These are phyloP conservation scores for Phymatocera aterrima DNA, from an alignment of 2,888 invertebrate species.

Conservation along the genomic window DNA sequence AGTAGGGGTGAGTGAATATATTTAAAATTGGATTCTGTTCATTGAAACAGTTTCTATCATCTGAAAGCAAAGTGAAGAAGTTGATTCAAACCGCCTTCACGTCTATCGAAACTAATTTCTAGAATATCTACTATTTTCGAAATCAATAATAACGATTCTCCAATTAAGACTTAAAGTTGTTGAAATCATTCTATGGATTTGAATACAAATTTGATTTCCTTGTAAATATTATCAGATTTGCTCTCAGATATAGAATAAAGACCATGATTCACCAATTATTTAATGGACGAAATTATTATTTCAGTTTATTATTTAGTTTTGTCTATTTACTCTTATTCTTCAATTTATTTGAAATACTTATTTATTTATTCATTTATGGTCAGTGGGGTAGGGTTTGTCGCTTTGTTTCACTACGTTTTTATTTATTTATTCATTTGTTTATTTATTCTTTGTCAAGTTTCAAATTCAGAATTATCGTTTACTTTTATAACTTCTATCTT, in stretches of 20 bases:
- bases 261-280: conserved; percentile 37
- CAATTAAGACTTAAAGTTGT: conserved; percentile 43
- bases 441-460: conserved; percentile 23
- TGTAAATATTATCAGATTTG: conserved; percentile 37
- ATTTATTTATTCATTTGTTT: no score
- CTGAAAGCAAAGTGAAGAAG: conserved; percentile 15
- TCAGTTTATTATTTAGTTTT: conserved; percentile 25
- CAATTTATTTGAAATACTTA: neutral
- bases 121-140: no score
- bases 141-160: neutral
- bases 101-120: no score
- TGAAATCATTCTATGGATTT: no score
- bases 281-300: conserved; percentile 33
- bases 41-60: neutral
- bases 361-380: conserved; percentile 1
- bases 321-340: neutral
- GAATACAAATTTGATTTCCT: no score
- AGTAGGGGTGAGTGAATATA: conserved; percentile 74
- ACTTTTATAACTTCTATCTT: neutral
- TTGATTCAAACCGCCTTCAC: no score
- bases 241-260: conserved; percentile 45
- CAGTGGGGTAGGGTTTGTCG: neutral
- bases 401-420: conserved; percentile 20
- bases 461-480: conserved; percentile 18
- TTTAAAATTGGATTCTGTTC: neutral